Evolutionary conservation across 2,797 vertebrate genomes (phyloP), one percentile per base, ranked within the genome.

Genomic region (Anolis apletophallus): DNA sequence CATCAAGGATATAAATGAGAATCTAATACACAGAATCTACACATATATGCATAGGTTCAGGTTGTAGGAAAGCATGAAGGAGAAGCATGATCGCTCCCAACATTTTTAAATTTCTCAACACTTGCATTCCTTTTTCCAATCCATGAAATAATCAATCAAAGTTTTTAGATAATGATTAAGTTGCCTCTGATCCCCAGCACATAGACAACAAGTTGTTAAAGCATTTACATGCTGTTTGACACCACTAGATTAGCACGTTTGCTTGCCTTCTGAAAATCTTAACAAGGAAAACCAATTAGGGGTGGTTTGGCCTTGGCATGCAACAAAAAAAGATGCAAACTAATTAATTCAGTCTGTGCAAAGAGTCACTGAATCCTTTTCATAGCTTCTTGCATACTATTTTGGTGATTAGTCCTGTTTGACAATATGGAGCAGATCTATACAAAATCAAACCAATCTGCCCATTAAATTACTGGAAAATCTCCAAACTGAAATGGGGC

Each of bases 181-280:
- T 83, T 72, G 29, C 52, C 10, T 3, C 8, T 52, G n/a, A 23
- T n/a, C 23, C 29, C 69, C 36, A 76, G 67, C n/a, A 67, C 16
- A 75, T 55, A 57, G 29, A 5, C 26, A 68, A 67, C 46, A 52
- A n/a, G 52, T 57, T 74, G 26, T 68, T 74, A 59, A 78, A 34
- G 32, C 52, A 81, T 32, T 40, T 77, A 40, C 55, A 85, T 14
- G 32, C 46, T 34, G 52, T 21, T 55, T 46, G 55, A 73, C 64
- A 78, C 55, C 34, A 50, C 29, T 46, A 79, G 52, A 86, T 80
- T 75, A 46, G 67, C 69, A 80, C 69, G 34, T 82, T 40, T 59
- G 46, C 8, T 81, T 85, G 55, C 50, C 61, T 83, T 83, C 68
- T 86, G 50, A 75, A 57, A 67, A 46, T 55, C 46, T 74, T 79